phyloP scores from a whole-genome alignment of 2,113 vertebrate species.

The Mola mola region DNA sequence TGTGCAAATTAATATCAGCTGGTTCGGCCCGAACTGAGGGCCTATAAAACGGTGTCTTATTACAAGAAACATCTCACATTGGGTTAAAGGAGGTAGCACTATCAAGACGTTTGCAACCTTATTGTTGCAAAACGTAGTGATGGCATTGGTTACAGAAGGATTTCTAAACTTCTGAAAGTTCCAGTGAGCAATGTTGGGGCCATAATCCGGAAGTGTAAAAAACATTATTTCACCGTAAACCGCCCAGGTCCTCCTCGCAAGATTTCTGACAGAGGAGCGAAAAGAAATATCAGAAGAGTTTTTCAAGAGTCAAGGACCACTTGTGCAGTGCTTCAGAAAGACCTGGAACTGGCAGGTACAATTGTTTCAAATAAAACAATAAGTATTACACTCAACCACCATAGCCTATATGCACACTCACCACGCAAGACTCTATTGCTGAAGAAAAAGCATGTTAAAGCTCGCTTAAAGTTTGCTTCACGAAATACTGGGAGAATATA shows the following conservation, averaged over 20 bases:
- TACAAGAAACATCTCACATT: not conserved
- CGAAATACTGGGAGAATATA: slow-evolving; percentile 1
- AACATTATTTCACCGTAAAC: slow-evolving; percentile 5
- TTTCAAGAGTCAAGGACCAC: no score
- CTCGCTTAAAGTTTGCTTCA: slow-evolving; percentile 10
- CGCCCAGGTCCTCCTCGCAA: rapidly evolving
- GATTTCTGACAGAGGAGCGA: no score
- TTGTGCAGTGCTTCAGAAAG: no score
- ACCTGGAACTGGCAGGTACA: not conserved
- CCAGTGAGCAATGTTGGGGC: slow-evolving; percentile 10
- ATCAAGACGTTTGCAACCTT: no score
- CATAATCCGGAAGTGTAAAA: slow-evolving; percentile 7
- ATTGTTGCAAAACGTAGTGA: no score
- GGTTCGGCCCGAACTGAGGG: not conserved
- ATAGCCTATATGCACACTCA: not conserved
- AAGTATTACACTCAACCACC: not conserved
- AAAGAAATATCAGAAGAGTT: no score
- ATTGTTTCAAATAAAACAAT: not conserved
- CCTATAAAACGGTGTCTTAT: not conserved
- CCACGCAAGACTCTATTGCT: not conserved
- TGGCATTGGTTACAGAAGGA: no score
- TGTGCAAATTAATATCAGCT: not conserved
- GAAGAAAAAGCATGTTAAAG: not conserved
- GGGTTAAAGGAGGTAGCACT: not conserved
- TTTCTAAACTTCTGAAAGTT: no score